Evolutionary conservation across 2,113 vertebrate species (phyloP).

Genomic region (Zosterops borbonicus): DNA sequence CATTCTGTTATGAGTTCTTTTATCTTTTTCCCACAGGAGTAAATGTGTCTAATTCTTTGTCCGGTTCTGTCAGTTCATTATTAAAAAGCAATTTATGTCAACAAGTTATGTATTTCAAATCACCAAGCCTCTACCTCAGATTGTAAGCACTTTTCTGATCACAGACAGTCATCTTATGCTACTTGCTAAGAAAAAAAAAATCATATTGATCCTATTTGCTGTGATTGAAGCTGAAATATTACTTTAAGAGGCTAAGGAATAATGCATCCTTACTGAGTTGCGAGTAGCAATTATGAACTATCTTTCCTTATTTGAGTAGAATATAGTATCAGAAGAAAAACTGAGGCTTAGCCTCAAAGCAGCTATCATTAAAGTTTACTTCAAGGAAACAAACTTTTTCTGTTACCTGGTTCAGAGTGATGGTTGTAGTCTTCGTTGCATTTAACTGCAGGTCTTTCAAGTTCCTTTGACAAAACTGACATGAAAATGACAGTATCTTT

Average conservation of each 20-base stretch:
- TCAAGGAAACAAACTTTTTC: slow-evolving; percentile 4
- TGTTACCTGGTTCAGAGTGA: slow-evolving; percentile 10
- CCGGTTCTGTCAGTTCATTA: background rate
- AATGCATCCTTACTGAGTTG: background rate
- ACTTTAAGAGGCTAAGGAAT: background rate
- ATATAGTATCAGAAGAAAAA: background rate
- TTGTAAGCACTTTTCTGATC: background rate
- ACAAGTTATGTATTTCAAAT: background rate
- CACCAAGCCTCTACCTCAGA: background rate
- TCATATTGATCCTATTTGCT: background rate
- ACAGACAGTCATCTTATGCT: background rate
- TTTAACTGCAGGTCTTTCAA: slow-evolving; percentile 19
- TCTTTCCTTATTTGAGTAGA: background rate
- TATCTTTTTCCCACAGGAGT: background rate
- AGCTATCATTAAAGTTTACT: background rate
- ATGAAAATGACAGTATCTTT: background rate
- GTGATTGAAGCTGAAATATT: background rate
- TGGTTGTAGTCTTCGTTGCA: background rate
- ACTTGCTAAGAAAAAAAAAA: background rate
- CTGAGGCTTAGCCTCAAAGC: background rate
- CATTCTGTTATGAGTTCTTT: background rate
- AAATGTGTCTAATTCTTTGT: background rate
- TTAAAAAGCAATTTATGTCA: background rate
- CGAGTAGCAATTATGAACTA: background rate
- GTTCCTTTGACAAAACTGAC: slow-evolving; percentile 23